A percentile compares a stretch with the other conserved stretches of the same genome.
phyloP scores from a whole-genome alignment of 2,113 vertebrate genomes.

The Hippoglossus stenolepis region DNA sequence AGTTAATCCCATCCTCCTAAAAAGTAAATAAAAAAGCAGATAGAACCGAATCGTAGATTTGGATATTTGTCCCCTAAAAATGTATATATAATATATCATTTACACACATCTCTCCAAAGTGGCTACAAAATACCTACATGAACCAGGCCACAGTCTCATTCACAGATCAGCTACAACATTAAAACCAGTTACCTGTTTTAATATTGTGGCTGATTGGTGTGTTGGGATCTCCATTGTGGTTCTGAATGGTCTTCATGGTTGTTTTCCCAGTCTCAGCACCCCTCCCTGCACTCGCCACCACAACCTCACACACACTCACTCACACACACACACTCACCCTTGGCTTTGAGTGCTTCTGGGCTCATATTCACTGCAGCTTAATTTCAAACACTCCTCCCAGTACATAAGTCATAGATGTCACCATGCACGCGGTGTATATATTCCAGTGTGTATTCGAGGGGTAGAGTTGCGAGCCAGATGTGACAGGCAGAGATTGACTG shows the following conservation, averaged over 20 bases:
- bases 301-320: not conserved
- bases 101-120: too few relatives aligned
- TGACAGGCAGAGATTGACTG: conserved; percentile 86
- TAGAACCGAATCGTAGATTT: too few relatives aligned
- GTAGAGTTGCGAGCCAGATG: conserved; percentile 87
- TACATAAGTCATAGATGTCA: conserved; percentile 79
- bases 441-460: conserved; percentile 83
- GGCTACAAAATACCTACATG: too few relatives aligned
- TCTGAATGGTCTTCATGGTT: conserved; percentile 7
- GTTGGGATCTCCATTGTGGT: not conserved
- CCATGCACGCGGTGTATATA: conserved; percentile 71
- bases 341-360: conserved; percentile 53
- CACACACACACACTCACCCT: conserved; percentile 18
- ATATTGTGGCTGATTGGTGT: not conserved
- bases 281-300: conserved; percentile 2
- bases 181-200: not conserved
- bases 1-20: too few relatives aligned
- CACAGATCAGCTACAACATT: not conserved
- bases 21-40: too few relatives aligned
- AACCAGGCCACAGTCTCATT: too few relatives aligned
- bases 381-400: conserved; percentile 75
- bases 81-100: too few relatives aligned
- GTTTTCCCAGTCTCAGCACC: conserved; percentile 25
- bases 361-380: conserved; percentile 74
- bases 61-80: too few relatives aligned